These are phyloP conservation scores for Apocheima hispidaria DNA, from an alignment of 2,888 invertebrate genomes.

Conservation along the genomic window DNA sequence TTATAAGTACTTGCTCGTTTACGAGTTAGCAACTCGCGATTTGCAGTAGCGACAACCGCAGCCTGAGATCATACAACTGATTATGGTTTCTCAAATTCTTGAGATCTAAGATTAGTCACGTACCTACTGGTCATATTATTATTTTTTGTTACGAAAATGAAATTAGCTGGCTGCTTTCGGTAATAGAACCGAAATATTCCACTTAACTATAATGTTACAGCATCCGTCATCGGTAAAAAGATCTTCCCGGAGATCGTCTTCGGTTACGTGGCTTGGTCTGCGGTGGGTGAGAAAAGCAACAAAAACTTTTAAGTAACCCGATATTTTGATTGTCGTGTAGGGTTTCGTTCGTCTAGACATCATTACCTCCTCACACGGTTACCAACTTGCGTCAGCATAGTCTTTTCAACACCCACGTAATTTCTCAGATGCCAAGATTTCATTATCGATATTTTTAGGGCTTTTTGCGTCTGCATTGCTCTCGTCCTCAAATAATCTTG, in stretches of 20 bases:
- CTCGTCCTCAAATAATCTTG: constrained; percentile 29
- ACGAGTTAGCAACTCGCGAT: constrained; percentile 31
- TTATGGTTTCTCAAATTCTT: constrained; percentile 32
- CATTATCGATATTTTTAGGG: constrained; percentile 27
- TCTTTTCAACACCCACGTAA: constrained; percentile 22
- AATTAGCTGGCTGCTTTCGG: constrained; percentile 44
- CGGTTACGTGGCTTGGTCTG: constrained; percentile 72
- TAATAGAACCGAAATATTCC: constrained; percentile 38
- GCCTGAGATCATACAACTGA: constrained; percentile 33
- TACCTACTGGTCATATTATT: constrained; percentile 41
- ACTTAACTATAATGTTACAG: constrained; percentile 55
- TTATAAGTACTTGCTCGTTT: constrained; percentile 39
- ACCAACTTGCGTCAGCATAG: constrained; percentile 35
- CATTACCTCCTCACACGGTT: constrained; percentile 66
- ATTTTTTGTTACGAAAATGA: constrained; percentile 42
- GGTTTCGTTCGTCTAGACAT: constrained; percentile 78
- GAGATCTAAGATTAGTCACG: constrained; percentile 47
- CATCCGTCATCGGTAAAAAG: constrained; percentile 70
- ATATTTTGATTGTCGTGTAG: constrained; percentile 69
- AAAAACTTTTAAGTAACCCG: constrained; percentile 68
- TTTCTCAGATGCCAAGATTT: constrained; percentile 15
- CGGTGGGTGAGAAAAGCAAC: constrained; percentile 67
- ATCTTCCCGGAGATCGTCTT: constrained; percentile 63
- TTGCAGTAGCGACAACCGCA: constrained; percentile 35
- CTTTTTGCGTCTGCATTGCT: constrained; percentile 23